Evolutionary conservation across 2,888 invertebrate species (phyloP), one percentile per base, ranked within the genome.

Genomic region (Drosophila gaucha): DNA sequence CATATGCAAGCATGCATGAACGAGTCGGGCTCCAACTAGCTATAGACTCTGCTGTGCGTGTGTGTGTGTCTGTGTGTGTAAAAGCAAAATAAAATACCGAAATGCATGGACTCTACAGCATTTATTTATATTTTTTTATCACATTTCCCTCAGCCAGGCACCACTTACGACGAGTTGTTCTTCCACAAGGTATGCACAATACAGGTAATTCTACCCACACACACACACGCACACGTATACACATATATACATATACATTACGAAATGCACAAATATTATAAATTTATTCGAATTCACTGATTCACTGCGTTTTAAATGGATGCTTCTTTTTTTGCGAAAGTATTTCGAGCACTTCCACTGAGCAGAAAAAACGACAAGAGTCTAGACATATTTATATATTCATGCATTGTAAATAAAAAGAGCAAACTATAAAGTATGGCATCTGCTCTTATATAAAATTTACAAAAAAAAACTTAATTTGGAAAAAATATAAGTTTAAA

Each of bases 21-120:
- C 26, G 36, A 46, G 43, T 35, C 47, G 18, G 35, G 31, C 30
- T 31, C 6, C 49, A 38, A 22, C 56, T 38, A 38, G 18, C 47
- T 54, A n/a, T 31, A 35, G 43, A 24, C 24, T n/a, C 16, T 3
- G 35, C 14, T 14, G 22, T 14, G 26, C 20, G 10, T 16, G n/a
- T 28, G 36, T 10, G 1, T 8, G 31, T 35, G 12, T 33, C 22
- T 31, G 10, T 60, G 26, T 36, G 41, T 36, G 41, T 64, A 41
- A 54, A 64, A 55, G 35, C 47, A 70, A 82, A 70, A 70, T 67
- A 74, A 86, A 83, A 71, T 67, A 57, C 52, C 56, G 79, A 60
- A 70, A 60, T 58, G 36, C 59, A 60, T 46, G 35, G 31, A 52
- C 54, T 44, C 50, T 44, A 39, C 41, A 60, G 67, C 63, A 74